Percentiles rank a stretch among this genome's conserved stretches.
phyloP scores from a whole-genome alignment of 2,797 vertebrate genomes.

The Alectoris magna region DNA sequence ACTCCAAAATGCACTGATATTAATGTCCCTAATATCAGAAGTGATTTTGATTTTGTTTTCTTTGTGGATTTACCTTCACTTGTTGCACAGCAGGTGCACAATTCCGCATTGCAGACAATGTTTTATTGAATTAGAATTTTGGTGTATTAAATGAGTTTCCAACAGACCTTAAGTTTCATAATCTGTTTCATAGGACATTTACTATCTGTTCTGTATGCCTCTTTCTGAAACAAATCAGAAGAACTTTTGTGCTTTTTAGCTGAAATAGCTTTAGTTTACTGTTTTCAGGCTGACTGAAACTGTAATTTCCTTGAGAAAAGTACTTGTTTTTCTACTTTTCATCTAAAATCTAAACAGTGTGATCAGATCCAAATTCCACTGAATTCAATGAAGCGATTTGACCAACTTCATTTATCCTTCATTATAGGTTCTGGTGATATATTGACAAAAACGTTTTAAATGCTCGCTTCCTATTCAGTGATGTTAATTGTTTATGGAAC shows the following conservation, averaged over 20 bases:
- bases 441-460: background rate
- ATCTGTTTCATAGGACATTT: background rate
- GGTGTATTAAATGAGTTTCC: background rate
- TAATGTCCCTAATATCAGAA: background rate
- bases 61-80: background rate
- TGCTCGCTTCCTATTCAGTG: background rate
- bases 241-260: background rate
- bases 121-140: background rate
- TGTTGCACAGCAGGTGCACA: background rate
- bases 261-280: background rate
- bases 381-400: background rate
- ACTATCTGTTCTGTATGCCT: background rate
- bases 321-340: background rate
- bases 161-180: background rate
- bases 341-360: background rate
- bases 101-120: background rate
- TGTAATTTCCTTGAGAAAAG: background rate
- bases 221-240: background rate
- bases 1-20: background rate
- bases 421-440: background rate
- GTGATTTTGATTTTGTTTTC: background rate
- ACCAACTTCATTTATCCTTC: background rate
- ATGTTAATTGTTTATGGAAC: background rate
- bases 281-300: background rate
- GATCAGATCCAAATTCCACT: background rate